A percentile compares a stretch with the other conserved stretches of the same genome.
phyloP scores from a whole-genome alignment of 2,113 vertebrate species.

The Delphinus delphis region DNA sequence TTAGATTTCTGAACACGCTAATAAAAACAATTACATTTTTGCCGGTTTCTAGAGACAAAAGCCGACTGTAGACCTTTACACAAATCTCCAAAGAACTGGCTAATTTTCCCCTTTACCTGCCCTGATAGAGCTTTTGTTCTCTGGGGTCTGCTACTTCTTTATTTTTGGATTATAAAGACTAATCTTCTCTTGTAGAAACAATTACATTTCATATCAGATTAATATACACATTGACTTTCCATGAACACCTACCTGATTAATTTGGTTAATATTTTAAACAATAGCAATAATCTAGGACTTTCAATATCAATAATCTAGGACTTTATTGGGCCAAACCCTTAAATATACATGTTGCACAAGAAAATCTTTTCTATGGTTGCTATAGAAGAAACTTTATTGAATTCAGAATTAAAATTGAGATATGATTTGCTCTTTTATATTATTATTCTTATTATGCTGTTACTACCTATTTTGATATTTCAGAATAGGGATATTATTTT shows the following conservation, averaged over 20 bases:
- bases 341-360: slow-evolving; percentile 1
- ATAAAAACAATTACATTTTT: not conserved
- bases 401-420: slow-evolving; percentile 25
- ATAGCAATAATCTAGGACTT: not conserved
- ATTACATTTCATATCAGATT: not conserved
- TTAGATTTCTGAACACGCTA: not conserved
- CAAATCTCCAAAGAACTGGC: not conserved
- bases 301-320: not conserved
- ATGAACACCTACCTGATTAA: not conserved
- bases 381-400: slow-evolving; percentile 26
- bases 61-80: not conserved
- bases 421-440: slow-evolving; percentile 44
- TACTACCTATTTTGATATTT: slow-evolving; percentile 49
- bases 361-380: slow-evolving; percentile 25
- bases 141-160: not conserved
- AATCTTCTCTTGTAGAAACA: not conserved
- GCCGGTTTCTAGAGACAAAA: not conserved
- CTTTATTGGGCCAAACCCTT: not conserved
- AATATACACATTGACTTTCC: not conserved
- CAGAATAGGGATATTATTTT: slow-evolving; percentile 21
- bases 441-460: not conserved
- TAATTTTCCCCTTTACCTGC: not conserved
- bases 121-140: not conserved
- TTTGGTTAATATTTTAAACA: not conserved
- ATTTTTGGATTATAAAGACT: not conserved